Evolutionary conservation across 2,113 vertebrate species (phyloP).

Genomic region (Misgurnus anguillicaudatus): DNA sequence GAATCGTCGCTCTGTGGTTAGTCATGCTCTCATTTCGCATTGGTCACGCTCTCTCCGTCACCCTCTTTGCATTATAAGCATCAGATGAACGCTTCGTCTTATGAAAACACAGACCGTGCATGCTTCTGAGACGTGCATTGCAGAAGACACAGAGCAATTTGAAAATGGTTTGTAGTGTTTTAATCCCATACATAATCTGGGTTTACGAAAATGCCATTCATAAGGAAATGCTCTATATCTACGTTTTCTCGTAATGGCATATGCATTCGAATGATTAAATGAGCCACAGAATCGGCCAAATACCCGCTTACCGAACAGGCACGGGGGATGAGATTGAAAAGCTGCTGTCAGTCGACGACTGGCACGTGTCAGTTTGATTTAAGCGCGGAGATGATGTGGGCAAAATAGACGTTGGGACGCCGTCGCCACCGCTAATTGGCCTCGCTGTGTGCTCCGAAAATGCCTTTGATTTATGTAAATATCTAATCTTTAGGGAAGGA

Average conservation of each 20-base stretch:
- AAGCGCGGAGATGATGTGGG: constrained; percentile 39
- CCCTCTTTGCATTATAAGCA: constrained; percentile 17
- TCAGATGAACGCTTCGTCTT: not conserved
- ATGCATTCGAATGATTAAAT: constrained; percentile 36
- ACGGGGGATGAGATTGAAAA: constrained; percentile 45
- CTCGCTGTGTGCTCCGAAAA: constrained; percentile 42
- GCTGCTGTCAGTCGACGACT: constrained; percentile 53
- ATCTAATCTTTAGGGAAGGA: constrained; percentile 49
- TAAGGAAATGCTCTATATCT: constrained; percentile 1
- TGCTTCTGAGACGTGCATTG: not conserved
- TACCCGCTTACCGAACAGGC: constrained; percentile 53
- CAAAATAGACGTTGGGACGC: constrained; percentile 23
- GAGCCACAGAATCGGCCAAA: constrained; percentile 50
- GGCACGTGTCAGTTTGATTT: constrained; percentile 47
- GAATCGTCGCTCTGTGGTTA: not conserved
- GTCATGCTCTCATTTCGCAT: constrained; percentile 35
- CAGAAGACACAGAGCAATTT: constrained; percentile 14
- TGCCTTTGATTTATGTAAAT: constrained; percentile 58
- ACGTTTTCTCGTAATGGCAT: not conserved
- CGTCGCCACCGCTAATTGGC: constrained; percentile 57
- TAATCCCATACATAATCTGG: constrained; percentile 43
- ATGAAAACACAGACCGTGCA: not conserved
- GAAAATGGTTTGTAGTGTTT: constrained; percentile 7
- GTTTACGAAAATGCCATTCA: not conserved
- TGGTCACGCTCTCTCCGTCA: constrained; percentile 10